Evolutionary conservation across 2,888 invertebrate genomes (phyloP).

Genomic region (Cataglyphis livida): DNA sequence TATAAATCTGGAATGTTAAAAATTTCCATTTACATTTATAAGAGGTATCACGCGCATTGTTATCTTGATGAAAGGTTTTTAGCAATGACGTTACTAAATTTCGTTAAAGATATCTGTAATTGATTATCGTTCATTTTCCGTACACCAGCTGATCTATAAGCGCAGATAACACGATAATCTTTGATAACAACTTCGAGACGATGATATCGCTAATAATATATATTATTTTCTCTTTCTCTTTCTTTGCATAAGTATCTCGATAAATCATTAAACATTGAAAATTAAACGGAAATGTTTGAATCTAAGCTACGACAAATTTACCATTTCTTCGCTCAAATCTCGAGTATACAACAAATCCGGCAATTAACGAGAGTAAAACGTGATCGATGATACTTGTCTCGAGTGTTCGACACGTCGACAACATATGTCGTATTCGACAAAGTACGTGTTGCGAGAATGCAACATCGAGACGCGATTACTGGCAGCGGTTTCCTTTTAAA

Average conservation of each 20-base stretch:
- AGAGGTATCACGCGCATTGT: slow-evolving; percentile 4
- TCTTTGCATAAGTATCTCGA: neutral
- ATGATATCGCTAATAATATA: neutral
- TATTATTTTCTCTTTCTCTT: neutral
- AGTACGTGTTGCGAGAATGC: slow-evolving; percentile 3
- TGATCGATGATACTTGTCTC: slow-evolving; percentile 17
- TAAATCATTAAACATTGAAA: neutral
- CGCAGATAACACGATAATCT: slow-evolving; percentile 20
- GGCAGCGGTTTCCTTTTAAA: slow-evolving; percentile 14
- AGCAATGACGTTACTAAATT: slow-evolving; percentile 9
- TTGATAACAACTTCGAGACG: slow-evolving; percentile 4
- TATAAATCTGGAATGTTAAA: neutral
- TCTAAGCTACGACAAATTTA: neutral
- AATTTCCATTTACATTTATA: neutral
- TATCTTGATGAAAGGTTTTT: neutral
- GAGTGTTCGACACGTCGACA: slow-evolving; percentile 10
- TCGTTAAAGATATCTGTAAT: slow-evolving; percentile 36
- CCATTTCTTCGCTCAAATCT: neutral
- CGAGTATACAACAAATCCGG: neutral
- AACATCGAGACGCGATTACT: slow-evolving; percentile 15
- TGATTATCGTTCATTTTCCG: slow-evolving; percentile 44
- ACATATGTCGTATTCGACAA: slow-evolving; percentile 2
- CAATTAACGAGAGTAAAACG: neutral
- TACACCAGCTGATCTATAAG: slow-evolving; percentile 24
- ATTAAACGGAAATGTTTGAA: slow-evolving; percentile 4